Evolutionary conservation across 2,888 invertebrate species (phyloP), one percentile per base, ranked within the genome.

Genomic region (Anaspis maculata): DNA sequence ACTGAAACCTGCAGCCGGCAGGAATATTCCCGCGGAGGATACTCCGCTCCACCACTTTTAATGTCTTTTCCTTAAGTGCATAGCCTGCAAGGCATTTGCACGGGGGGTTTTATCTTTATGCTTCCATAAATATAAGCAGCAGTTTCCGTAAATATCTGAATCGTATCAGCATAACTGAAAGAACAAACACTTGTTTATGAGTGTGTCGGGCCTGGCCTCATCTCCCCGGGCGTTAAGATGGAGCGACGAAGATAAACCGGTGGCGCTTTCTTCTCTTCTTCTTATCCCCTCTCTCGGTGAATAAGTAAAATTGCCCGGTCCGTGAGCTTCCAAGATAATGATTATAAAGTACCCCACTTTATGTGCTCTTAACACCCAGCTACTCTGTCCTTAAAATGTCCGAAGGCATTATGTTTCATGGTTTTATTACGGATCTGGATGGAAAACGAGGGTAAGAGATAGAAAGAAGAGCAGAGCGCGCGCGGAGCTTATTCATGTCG

Each of bases 311-410:
- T 53, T 49, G 51, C 49, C 46, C 48, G 45, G 49, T 47, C 45
- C 45, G 42, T 52, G 45, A 43, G 50, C 46, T 48, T 49, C 45
- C 29, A 39, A 49, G 56, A 54, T 57, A 55, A 57, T 56, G 57
- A 57, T 57, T 56, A 57, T 56, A 55, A 56, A 57, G 54, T 48
- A 47, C 51, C 51, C 43, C 51, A 52, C 53, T 57, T 56, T 56
- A 56, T 51, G 53, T 46, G 51, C 50, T 54, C 54, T 54, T 54
- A 51, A 51, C 56, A 50, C 49, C 51, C 48, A 46, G 49, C 48
- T 39, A 46, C 48, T 49, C 43, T 46, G 48, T 46, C 48, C 50
- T 49, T 45, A 48, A 49, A 52, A 52, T 45, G 55, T 54, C 54
- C 52, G 45, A 49, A 46, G 42, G 48, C 52, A 51, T 57, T 54